Evolutionary conservation across 2,113 vertebrate genomes (phyloP), one percentile per base, ranked within the genome.

Genomic region (Diphyllodes magnificus): DNA sequence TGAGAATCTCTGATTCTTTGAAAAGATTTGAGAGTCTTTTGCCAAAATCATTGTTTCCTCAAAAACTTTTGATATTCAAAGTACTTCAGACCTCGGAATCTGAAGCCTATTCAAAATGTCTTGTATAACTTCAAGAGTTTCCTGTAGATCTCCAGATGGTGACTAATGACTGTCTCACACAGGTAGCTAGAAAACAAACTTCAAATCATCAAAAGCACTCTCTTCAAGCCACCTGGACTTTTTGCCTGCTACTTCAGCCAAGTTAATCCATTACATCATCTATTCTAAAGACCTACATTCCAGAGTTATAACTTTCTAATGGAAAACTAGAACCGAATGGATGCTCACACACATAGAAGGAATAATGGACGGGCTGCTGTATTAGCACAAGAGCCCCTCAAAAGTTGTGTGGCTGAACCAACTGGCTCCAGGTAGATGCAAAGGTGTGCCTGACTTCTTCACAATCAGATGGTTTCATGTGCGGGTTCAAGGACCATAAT

Each of bases 301-400:
- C 65, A 75, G 47, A 90, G 37, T 33, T 45, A 50, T 3, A 12
- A 31, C 57, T 61, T 77, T 65, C 37, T 50, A 14, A 66, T 28
- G 13, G 57, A 70, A 69, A 81, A 22, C 20, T 4, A 31, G 37
- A 70, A 19, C 9, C 7, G 45, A 61, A 37, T 40, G 20, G 17
- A 49, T 35, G 27, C 30, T n/a, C 6, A 1, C 11, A 45, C 5
- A 13, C 6, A 0, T 4, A 25, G 44, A 49, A 71, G 11, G 22
- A 80, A 39, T 35, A 22, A 21, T 5, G 31, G 22, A 5, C 33
- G 49, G 63, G n/a, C 12, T 83, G 19, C 23, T 19, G 2, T 7
- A 30, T 51, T 18, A 69, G 18, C 30, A 30, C 15, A 35, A 33
- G 49, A 56, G 13, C 7, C 10, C 19, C 31, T 60, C 13, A 0